Percentiles rank a stretch among this genome's conserved stretches.
phyloP scores from a whole-genome alignment of 2,113 vertebrate genomes.

The Bubo blakistoni region DNA sequence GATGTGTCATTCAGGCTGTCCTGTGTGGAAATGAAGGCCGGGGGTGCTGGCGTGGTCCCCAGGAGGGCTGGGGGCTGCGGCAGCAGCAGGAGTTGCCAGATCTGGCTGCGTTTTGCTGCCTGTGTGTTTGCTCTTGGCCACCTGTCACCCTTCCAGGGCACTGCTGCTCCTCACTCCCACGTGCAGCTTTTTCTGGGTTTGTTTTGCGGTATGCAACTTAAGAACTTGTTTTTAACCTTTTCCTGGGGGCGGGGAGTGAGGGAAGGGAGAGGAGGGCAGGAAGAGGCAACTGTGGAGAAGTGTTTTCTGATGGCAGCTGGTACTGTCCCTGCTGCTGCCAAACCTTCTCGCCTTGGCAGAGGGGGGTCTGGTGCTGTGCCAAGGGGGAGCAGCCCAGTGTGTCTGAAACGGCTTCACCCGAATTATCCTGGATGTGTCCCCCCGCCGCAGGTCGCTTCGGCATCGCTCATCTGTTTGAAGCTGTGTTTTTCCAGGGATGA shows the following conservation, averaged over 20 bases:
- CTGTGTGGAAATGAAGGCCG: fast-evolving
- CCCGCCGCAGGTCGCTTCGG: fast-evolving
- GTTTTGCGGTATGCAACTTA: background rate
- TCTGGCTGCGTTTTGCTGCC: fast-evolving
- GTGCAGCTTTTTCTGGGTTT: background rate
- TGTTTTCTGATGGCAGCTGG: background rate
- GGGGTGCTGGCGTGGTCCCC: background rate
- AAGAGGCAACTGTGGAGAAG: background rate
- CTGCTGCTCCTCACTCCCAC: conserved; percentile 37
- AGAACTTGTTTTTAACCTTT: conserved; percentile 24
- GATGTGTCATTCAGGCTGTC: fast-evolving
- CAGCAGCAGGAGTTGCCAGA: background rate
- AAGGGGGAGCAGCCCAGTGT: background rate
- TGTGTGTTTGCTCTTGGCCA: background rate
- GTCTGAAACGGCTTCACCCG: fast-evolving
- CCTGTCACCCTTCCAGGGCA: background rate
- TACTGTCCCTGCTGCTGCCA: background rate
- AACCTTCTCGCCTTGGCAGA: background rate
- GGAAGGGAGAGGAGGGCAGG: background rate
- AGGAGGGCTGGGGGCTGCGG: background rate
- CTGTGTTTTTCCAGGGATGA: background rate
- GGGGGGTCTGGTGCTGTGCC: background rate
- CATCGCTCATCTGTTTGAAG: fast-evolving
- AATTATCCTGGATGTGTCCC: fast-evolving
- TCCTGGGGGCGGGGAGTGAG: background rate